These are phyloP conservation scores for Ctenosaura bakeri DNA, from an alignment of 2,797 vertebrate species.

Conservation along the genomic window DNA sequence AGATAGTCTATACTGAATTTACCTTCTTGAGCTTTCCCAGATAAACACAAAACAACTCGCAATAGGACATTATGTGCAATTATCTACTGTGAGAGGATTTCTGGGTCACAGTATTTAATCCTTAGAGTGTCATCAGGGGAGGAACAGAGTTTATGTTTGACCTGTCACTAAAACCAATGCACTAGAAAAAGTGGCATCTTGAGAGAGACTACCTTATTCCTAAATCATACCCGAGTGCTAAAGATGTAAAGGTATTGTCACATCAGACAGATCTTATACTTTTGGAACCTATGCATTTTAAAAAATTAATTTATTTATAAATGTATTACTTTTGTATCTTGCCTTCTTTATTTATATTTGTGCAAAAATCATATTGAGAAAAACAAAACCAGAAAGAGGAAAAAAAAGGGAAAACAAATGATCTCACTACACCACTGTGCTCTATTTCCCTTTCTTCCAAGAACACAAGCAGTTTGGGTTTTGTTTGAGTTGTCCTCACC, in stretches of 20 bases:
- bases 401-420: too few species aligned
- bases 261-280: neutral
- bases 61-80: neutral
- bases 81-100: neutral
- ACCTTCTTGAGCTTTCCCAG: neutral
- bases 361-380: too few species aligned
- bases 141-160: neutral
- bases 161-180: neutral
- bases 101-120: neutral
- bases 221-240: neutral
- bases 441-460: too few species aligned
- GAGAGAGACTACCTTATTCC: too few species aligned
- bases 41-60: neutral
- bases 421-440: too few species aligned
- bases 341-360: too few species aligned
- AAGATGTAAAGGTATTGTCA: neutral
- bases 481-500: too few species aligned
- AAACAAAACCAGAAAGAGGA: too few species aligned
- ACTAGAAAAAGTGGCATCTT: neutral
- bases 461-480: too few species aligned
- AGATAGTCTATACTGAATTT: neutral
- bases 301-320: too few species aligned
- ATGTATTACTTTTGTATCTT: too few species aligned
- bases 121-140: neutral
- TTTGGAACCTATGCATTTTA: too few species aligned